These are phyloP conservation scores for Pseudotriccus pelzelni DNA, from an alignment of 2,797 vertebrate genomes.

Conservation along the genomic window DNA sequence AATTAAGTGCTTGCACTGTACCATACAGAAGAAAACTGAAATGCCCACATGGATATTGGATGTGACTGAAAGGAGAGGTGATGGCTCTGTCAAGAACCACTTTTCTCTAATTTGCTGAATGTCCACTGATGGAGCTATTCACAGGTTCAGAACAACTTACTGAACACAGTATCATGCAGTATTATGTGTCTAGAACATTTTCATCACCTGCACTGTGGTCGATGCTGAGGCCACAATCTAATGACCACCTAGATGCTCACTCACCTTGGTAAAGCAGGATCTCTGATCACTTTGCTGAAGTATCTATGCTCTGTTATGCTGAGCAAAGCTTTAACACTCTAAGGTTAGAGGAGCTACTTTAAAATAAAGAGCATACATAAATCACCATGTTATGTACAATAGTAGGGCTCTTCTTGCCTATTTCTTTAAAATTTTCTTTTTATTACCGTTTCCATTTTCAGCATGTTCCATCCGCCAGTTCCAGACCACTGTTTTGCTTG, in stretches of 20 bases:
- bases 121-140: background rate
- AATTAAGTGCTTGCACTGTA: background rate
- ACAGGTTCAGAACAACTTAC: background rate
- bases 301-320: background rate
- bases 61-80: background rate
- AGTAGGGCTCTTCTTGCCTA: background rate
- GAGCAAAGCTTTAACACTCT: background rate
- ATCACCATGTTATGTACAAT: background rate
- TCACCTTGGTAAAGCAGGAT: background rate
- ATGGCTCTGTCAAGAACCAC: background rate
- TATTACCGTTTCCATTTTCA: background rate
- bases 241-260: background rate
- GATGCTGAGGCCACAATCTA: background rate
- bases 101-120: background rate
- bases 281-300: background rate
- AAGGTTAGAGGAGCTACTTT: background rate
- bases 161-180: background rate
- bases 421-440: background rate
- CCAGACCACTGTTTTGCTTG: background rate
- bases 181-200: background rate
- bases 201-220: background rate
- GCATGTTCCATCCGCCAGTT: background rate
- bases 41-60: background rate
- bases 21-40: background rate
- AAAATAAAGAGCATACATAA: background rate